phyloP scores from a whole-genome alignment of 2,113 vertebrate species.

The Pao palembangensis region DNA sequence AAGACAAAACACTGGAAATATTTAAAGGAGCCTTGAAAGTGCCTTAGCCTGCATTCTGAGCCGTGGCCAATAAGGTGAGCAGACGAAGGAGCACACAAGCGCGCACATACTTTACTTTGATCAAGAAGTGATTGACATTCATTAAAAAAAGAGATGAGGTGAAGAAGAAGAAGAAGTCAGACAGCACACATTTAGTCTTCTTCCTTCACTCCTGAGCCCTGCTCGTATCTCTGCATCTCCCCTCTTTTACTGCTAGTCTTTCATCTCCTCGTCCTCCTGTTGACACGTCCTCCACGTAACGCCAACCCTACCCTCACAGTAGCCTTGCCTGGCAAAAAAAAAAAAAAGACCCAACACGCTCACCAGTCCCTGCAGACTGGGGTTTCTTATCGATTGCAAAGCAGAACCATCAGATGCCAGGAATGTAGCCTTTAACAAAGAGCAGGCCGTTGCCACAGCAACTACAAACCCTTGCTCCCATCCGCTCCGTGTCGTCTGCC shows the following conservation, averaged over 20 bases:
- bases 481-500: slow-evolving; percentile 61
- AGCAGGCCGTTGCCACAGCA: slow-evolving; percentile 72
- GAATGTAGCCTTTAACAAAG: slow-evolving; percentile 73
- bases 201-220: slow-evolving; percentile 32
- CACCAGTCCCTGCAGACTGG: slow-evolving; percentile 60
- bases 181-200: slow-evolving; percentile 9
- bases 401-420: slow-evolving; percentile 72
- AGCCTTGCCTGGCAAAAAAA: slow-evolving; percentile 24
- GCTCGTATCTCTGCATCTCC: slow-evolving; percentile 43
- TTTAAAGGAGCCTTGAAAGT: slow-evolving; percentile 35
- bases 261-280: slow-evolving; percentile 22
- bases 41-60: slow-evolving; percentile 1
- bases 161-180: slow-evolving; percentile 33
- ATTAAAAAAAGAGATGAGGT: slow-evolving; percentile 53
- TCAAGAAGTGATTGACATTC: slow-evolving; percentile 52
- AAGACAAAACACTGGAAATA: slow-evolving; percentile 22
- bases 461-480: slow-evolving; percentile 68
- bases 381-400: slow-evolving; percentile 62
- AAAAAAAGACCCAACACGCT: slow-evolving; percentile 30
- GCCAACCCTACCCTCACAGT: slow-evolving; percentile 27
- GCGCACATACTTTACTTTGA: slow-evolving; percentile 48
- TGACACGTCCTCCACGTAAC: slow-evolving; percentile 47
- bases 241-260: slow-evolving; percentile 13
- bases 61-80: slow-evolving; percentile 38
- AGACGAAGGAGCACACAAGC: slow-evolving; percentile 38